These are phyloP conservation scores for Chrysolina oricalcia DNA, from an alignment of 2,888 invertebrate species.

Conservation along the genomic window DNA sequence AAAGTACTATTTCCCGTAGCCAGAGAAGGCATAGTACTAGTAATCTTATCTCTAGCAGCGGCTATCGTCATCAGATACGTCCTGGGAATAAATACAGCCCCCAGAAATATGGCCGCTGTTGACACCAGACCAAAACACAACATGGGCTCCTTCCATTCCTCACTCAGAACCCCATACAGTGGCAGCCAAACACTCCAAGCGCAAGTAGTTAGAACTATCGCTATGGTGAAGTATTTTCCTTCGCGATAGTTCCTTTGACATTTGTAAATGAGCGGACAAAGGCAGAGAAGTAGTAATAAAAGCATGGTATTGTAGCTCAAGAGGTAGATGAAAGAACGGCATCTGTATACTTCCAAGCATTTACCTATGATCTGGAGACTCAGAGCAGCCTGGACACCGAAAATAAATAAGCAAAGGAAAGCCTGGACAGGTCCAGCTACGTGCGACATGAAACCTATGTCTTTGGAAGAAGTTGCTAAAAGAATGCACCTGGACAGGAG, in stretches of 20 bases:
- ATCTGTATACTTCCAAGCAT: constrained; percentile 72
- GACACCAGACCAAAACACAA: constrained; percentile 77
- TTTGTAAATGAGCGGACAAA: constrained; percentile 77
- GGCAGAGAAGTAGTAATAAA: constrained; percentile 74
- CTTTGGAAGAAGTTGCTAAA: constrained; percentile 79
- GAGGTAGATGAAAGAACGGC: constrained; percentile 72
- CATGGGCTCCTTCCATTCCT: constrained; percentile 75
- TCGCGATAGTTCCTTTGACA: constrained; percentile 81
- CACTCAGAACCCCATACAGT: constrained; percentile 73
- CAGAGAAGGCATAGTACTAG: constrained; percentile 74
- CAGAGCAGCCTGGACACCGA: constrained; percentile 76
- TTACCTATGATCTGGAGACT: constrained; percentile 72
- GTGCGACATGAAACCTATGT: constrained; percentile 80
- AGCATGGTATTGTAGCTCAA: constrained; percentile 79
- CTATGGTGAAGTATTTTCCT: constrained; percentile 76
- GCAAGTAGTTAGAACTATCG: constrained; percentile 73
- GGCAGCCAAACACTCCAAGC: constrained; percentile 79
- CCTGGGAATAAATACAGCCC: constrained; percentile 80
- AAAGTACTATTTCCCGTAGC: constrained; percentile 70
- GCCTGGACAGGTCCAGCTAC: constrained; percentile 82
- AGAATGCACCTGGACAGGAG: constrained; percentile 79
- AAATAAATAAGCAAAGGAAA: constrained; percentile 78
- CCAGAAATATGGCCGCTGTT: constrained; percentile 77
- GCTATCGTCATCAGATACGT: constrained; percentile 81
- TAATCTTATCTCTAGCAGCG: constrained; percentile 76